Evolutionary conservation across 2,888 invertebrate species (phyloP), one percentile per base, ranked within the genome.

Genomic region (Glaucopsyche alexis): DNA sequence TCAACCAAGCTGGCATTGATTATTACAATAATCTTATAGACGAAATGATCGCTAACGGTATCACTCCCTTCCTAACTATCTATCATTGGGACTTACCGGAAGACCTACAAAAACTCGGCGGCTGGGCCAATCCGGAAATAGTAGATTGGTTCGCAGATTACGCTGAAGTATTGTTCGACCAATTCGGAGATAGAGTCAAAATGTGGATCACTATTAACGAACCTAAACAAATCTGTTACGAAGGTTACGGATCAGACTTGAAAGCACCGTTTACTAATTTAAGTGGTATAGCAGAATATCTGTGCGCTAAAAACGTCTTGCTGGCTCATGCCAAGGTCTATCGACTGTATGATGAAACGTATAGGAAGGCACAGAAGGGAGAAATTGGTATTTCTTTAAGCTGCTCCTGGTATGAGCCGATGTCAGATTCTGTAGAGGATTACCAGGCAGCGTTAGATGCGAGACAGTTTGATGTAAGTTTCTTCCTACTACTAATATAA

Each of bases 21-120:
- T 95, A 96, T 82, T 96, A 96, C 83, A 94, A 94, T 76, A 87
- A 90, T 71, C 80, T 96, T 0, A 95, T 96, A 52, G 83, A 95
- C 78, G 94, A 93, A 95, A 73, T 80, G 74, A 16, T 79, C 2
- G 45, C 76, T 11, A 77, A 79, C 16, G 73, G 75, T 40, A 76
- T 96, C 71, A 86, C 92, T 73, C 96, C 96, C 0, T 85, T 94
- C 73, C 88, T 94, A 0, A 94, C 94, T 0, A 88, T 95, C 71
- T 94, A 89, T 74, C 94, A 94, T 76, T 94, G 93, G 90, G 94
- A 94, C 81, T 80, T 94, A 75, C 94, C 94, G 0, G 87, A 92
- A 76, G 85, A 80, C 9, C 80, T 95, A 1, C 94, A 94, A 78
- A 91, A 93, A 65, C 82, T 94, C 7, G 95, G 95, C 1, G 95